Conservation (phyloP, 2,113 vertebrate genomes). For the Vulpes vulpes region DNA sequence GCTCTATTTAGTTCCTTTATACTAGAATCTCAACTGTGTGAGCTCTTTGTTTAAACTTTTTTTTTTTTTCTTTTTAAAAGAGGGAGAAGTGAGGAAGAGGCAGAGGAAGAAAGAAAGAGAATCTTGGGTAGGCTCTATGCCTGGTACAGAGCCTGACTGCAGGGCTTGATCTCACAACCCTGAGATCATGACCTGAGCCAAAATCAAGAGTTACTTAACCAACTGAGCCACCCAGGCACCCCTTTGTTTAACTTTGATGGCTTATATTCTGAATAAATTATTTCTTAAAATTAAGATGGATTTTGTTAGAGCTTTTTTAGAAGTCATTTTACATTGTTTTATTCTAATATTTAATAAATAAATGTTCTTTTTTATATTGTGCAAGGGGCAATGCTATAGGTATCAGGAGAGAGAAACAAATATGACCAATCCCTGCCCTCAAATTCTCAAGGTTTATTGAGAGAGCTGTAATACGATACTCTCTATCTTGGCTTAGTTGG, state of each 20-base stretch:
- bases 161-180: background rate
- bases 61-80: background rate
- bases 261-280: background rate
- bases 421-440: background rate
- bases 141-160: background rate
- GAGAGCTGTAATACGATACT: conserved; percentile 16
- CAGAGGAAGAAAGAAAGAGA: background rate
- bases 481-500: background rate
- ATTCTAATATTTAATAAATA: conserved; percentile 24
- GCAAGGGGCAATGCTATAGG: background rate
- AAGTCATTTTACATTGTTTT: conserved; percentile 53
- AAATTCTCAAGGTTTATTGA: conserved; percentile 21
- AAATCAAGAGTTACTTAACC: background rate
- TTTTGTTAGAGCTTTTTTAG: background rate
- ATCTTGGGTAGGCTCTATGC: background rate
- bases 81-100: background rate
- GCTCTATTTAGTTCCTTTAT: conserved; percentile 42
- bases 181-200: background rate
- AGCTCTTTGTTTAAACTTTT: background rate
- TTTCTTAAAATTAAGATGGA: background rate
- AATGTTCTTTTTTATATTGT: background rate
- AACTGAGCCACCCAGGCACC: background rate
- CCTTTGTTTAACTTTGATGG: conserved; percentile 31
- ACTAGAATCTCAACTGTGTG: conserved; percentile 31
- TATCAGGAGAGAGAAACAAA: background rate